These are phyloP conservation scores for Gymnobelideus leadbeateri DNA, from an alignment of 2,113 vertebrate species.

Conservation along the genomic window DNA sequence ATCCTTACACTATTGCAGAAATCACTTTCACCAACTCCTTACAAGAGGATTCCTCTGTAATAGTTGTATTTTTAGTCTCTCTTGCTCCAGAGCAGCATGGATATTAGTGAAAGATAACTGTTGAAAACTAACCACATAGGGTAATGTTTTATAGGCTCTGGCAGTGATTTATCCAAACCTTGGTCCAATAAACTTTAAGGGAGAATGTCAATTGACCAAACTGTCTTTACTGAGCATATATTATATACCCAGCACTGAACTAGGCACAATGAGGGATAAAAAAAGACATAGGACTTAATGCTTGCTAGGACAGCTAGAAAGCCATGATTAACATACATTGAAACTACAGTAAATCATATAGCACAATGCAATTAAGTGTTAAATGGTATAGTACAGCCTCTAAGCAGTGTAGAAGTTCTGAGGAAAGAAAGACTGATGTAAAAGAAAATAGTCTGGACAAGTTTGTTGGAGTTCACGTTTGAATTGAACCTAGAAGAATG, in stretches of 20 bases:
- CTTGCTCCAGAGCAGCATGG: neutral
- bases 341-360: neutral
- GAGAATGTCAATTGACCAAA: neutral
- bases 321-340: too few species aligned
- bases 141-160: neutral
- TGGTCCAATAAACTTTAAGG: neutral
- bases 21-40: neutral
- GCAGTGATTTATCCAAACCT: neutral
- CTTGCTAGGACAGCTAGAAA: neutral
- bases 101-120: neutral
- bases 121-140: neutral
- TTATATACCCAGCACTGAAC: neutral
- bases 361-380: neutral
- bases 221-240: neutral
- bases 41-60: neutral
- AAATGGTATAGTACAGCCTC: neutral
- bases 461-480: neutral
- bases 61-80: neutral
- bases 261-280: neutral
- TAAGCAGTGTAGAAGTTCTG: neutral
- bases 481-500: conserved; percentile 6
- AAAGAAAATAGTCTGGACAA: neutral
- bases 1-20: neutral
- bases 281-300: neutral
- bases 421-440: neutral